These are phyloP conservation scores for Acromyrmex charruanus DNA, from an alignment of 1,140 invertebrate species.

Conservation along the genomic window DNA sequence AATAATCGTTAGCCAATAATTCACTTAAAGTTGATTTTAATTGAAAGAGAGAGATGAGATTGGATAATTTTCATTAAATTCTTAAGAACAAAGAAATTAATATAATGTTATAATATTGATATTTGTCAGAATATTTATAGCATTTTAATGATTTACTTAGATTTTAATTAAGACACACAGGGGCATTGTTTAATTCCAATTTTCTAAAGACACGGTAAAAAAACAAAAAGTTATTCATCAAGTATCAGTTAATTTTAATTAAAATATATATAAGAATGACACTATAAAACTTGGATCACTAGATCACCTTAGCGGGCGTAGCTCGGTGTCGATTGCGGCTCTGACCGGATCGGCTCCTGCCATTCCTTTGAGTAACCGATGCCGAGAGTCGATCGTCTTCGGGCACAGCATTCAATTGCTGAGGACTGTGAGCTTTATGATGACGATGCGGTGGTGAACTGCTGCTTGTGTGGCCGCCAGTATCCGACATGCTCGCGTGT, in stretches of 20 bases:
- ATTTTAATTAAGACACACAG: not conserved
- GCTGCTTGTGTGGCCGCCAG: conserved; percentile 90
- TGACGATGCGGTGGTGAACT: conserved; percentile 88
- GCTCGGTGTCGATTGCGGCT: conserved; percentile 89
- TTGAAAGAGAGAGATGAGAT: not conserved
- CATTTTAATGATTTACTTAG: not conserved
- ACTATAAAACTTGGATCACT: conserved; percentile 22
- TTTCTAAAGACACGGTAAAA: not conserved
- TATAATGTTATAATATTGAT: not conserved
- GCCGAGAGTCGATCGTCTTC: conserved; percentile 91
- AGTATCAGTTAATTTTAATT: not conserved
- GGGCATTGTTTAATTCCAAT: not conserved
- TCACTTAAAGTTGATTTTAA: not conserved
- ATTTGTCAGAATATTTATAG: not conserved
- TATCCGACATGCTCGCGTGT: conserved; percentile 96
- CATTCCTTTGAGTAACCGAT: conserved; percentile 89
- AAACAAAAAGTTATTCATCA: conserved; percentile 11
- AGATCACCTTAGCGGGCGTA: conserved; percentile 88
- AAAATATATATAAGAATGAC: not conserved
- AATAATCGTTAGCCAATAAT: not conserved
- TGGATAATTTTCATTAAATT: not conserved
- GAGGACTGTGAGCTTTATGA: conserved; percentile 87
- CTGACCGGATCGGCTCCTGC: conserved; percentile 87
- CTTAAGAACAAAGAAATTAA: not conserved
- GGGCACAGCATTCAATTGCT: conserved; percentile 89